Percentiles rank a stretch among this genome's conserved stretches.
Evolutionary conservation across 2,113 vertebrate species (phyloP).

Genomic region (Menidia beryllina): DNA sequence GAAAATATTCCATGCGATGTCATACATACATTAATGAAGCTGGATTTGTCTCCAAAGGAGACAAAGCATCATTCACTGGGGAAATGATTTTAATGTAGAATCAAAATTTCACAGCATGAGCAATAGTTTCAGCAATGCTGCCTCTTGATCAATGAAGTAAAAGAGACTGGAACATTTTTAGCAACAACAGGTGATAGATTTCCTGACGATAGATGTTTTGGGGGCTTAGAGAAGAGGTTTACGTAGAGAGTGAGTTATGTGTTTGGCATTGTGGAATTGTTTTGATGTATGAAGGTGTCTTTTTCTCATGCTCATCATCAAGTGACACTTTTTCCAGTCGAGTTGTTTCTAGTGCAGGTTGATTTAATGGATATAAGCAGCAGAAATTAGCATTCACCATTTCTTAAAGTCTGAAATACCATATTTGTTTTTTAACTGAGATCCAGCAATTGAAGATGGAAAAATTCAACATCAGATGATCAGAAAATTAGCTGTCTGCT

Average conservation of each 20-base stretch:
- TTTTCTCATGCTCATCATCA: constrained; percentile 6
- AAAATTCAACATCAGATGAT: constrained; percentile 8
- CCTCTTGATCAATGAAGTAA: constrained; percentile 14
- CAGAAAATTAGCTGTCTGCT: not conserved
- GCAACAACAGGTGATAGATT: constrained; percentile 5
- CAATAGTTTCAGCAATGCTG: not conserved
- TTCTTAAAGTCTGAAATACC: not conserved
- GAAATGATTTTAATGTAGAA: constrained; percentile 21
- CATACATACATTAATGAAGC: constrained; percentile 45
- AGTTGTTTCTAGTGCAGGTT: not conserved
- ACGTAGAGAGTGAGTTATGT: not conserved
- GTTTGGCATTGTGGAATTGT: not conserved
- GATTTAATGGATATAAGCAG: not conserved
- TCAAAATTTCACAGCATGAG: not conserved
- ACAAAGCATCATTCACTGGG: constrained; percentile 18
- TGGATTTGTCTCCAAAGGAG: constrained; percentile 3
- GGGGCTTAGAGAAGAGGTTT: constrained; percentile 8
- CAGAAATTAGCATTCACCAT: not conserved
- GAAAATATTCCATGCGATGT: constrained; percentile 9
- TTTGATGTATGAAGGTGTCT: not conserved
- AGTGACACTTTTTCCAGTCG: constrained; percentile 6
- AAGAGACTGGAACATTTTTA: constrained; percentile 20
- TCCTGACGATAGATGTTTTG: not conserved
- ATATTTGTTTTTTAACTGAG: not conserved
- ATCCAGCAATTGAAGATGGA: not conserved